Base-by-base conservation (phyloP, 2,797 vertebrate species). In the Semaprochilodus insignis region DNA sequence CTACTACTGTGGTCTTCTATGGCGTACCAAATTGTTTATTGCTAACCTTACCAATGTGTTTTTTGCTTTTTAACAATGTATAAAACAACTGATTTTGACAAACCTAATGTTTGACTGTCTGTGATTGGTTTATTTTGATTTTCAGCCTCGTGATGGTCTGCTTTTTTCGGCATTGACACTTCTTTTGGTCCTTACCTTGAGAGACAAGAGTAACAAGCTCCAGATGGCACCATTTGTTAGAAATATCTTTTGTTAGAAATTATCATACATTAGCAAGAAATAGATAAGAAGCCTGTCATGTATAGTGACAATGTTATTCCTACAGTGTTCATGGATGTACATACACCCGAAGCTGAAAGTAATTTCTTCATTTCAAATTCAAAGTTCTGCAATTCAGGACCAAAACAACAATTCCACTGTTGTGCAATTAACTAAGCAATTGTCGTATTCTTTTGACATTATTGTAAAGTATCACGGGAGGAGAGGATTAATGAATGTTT, bases 61-160 rank as follows among this genome's bases (percentile, higher is more conserved):
- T 67, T 67, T 36, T 66, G 31, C 63, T 34, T 66, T 31, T 21
- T 40, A 67, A 19, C 65, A 67, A n/a, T 67, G 34, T 66, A 36
- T 67, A 40, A 67, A 67, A 40, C 65, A 67, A 6, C 19, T 40
- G 19, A 67, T 40, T 65, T 36, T 40, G 34, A 40, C 40, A 67
- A 67, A 67, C 65, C 65, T 21, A 21, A 40, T 40, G 65, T 67
- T 67, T 36, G 17, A 67, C 65, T 40, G 34, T 40, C 2, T 40
- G 17, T 21, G 34, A 67, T 67, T 66, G 31, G 63, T 66, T 40
- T 67, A 67, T 67, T 40, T 67, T 40, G 25, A 67, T 21, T 21
- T 67, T 67, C 19, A 67, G 19, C 65, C 65, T 11, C 65, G 40
- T 36, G 17, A 40, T 40, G 19, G 65, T 19, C 65, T 65, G 19